Evolutionary conservation across 2,888 invertebrate species (phyloP).

Genomic region (Xiphydria camelus): DNA sequence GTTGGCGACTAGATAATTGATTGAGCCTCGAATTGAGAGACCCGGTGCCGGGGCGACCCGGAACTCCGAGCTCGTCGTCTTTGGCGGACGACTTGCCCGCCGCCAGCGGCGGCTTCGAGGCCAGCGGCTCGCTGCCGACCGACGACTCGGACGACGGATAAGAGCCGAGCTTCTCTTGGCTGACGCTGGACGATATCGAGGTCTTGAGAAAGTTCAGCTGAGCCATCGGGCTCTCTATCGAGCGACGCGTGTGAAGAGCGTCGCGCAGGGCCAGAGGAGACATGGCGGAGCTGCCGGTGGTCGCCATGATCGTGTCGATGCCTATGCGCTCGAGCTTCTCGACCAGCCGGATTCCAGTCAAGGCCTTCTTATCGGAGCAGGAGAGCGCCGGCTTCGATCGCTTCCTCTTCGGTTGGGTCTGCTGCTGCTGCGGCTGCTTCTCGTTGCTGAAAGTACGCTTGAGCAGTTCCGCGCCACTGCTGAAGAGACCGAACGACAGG

Average conservation of each 20-base stretch:
- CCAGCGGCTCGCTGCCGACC: constrained; percentile 21
- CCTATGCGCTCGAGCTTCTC: constrained; percentile 72
- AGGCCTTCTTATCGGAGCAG: constrained; percentile 52
- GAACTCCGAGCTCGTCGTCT: constrained; percentile 62
- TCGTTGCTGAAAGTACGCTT: constrained; percentile 66
- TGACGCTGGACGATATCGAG: constrained; percentile 53
- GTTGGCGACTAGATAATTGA: constrained; percentile 57
- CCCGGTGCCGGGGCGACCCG: constrained; percentile 66
- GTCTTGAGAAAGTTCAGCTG: constrained; percentile 74
- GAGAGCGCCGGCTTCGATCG: constrained; percentile 51
- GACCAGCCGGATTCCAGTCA: constrained; percentile 63
- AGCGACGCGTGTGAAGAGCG: constrained; percentile 65
- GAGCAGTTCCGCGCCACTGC: constrained; percentile 69
- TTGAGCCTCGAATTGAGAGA: constrained; percentile 60
- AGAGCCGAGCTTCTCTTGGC: constrained; percentile 48
- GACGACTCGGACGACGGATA: constrained; percentile 36
- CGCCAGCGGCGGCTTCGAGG: constrained; percentile 23
- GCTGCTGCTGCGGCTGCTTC: constrained; percentile 24
- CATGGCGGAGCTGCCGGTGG: constrained; percentile 62
- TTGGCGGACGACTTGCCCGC: constrained; percentile 8
- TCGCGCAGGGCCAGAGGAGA: constrained; percentile 68
- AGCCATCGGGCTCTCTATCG: constrained; percentile 76
- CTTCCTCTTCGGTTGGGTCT: constrained; percentile 19
- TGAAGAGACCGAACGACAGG: constrained; percentile 60
- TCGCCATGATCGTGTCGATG: constrained; percentile 68